Percentiles rank a stretch among this genome's conserved stretches.
Evolutionary conservation across 2,888 invertebrate species (phyloP).

Genomic region (Pycnomerus fuliginosus): DNA sequence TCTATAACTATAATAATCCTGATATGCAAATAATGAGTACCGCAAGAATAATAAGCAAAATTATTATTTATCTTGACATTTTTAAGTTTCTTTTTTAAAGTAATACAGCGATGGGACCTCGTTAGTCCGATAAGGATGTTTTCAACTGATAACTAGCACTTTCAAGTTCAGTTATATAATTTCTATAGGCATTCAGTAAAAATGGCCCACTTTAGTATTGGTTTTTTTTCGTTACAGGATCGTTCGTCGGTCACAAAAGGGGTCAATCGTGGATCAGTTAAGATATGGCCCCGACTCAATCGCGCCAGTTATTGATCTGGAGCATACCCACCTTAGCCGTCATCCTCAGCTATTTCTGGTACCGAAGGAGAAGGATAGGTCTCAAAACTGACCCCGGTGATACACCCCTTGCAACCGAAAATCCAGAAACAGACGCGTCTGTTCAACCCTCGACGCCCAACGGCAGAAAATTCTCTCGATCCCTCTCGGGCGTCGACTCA

Average conservation of each 20-base stretch:
- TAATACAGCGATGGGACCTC: too few species aligned
- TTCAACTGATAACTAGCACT: too few species aligned
- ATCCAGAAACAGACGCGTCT: conserved; percentile 45
- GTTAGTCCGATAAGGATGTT: too few species aligned
- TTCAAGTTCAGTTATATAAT: too few species aligned
- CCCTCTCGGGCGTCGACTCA: conserved; percentile 61
- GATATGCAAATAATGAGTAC: too few species aligned
- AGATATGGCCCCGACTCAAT: conserved; percentile 67
- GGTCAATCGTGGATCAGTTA: conserved; percentile 69
- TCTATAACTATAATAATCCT: too few species aligned
- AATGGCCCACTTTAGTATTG: too few species aligned
- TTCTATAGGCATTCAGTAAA: too few species aligned
- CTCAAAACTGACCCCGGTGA: conserved; percentile 75
- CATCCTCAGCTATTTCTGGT: conserved; percentile 79
- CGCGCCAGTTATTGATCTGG: conserved; percentile 75
- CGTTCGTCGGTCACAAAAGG: conserved; percentile 56
- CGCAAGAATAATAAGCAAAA: too few species aligned
- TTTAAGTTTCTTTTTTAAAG: too few species aligned
- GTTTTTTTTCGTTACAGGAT: conserved; percentile 45
- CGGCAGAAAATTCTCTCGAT: conserved; percentile 48
- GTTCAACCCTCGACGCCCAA: conserved; percentile 44
- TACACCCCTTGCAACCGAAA: conserved; percentile 39
- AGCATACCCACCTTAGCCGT: conserved; percentile 78
- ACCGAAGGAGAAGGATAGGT: conserved; percentile 75
- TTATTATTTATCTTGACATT: too few species aligned